Evolutionary conservation across 1,140 invertebrate genomes (phyloP).

Genomic region (Archivesica marissinica): DNA sequence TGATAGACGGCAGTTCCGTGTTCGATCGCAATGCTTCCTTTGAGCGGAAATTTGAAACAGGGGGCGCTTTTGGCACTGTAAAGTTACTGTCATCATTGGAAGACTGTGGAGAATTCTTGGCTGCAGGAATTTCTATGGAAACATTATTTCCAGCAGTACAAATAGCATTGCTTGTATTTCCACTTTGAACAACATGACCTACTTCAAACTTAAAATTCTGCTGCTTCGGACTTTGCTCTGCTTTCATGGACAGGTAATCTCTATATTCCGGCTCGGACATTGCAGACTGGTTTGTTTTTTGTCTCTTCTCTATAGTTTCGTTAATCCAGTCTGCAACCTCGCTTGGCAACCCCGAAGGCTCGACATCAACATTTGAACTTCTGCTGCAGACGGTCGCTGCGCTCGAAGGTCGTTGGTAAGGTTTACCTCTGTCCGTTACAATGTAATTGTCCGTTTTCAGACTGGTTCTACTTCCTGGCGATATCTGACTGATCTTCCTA

Average conservation of each 20-base stretch:
- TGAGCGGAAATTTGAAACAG: not conserved
- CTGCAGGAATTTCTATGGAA: not conserved
- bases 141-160: not conserved
- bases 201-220: conserved; percentile 34
- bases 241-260: conserved; percentile 14
- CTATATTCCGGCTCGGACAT: conserved; percentile 49
- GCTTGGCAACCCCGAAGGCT: conserved; percentile 44
- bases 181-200: not conserved
- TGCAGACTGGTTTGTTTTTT: conserved; percentile 35
- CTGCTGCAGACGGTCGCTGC: not conserved
- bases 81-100: conserved; percentile 39
- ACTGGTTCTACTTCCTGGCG: conserved; percentile 4
- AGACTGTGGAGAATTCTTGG: not conserved
- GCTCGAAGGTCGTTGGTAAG: conserved; percentile 8
- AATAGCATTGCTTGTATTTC: not conserved
- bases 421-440: conserved; percentile 28
- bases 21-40: not conserved
- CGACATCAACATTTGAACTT: not conserved
- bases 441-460: not conserved
- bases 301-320: conserved; percentile 44
- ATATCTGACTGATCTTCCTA: not conserved
- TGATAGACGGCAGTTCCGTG: not conserved
- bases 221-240: not conserved
- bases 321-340: conserved; percentile 60
- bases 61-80: conserved; percentile 51